These are phyloP conservation scores for Thermophis baileyi DNA, from an alignment of 2,113 vertebrate genomes.

Conservation along the genomic window DNA sequence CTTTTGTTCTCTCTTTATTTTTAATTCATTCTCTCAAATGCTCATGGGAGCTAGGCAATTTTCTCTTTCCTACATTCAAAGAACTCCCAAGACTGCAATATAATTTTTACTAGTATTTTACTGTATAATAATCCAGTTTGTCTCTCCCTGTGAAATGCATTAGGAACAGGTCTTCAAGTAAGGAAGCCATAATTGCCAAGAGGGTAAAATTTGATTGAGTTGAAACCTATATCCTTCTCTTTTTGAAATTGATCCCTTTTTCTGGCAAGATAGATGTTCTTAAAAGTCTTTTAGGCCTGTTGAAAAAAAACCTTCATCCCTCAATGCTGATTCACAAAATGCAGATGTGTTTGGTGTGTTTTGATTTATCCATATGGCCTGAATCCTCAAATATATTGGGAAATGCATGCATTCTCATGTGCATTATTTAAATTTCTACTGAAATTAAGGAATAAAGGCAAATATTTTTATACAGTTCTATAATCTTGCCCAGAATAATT, in stretches of 20 bases:
- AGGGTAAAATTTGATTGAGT: neutral
- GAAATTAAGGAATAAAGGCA: neutral
- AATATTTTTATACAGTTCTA: neutral
- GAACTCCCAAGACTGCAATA: constrained; percentile 9
- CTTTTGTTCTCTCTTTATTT: neutral
- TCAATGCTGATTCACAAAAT: neutral
- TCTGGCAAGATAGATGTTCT: neutral
- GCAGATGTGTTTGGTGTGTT: no score
- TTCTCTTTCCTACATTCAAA: constrained; percentile 9
- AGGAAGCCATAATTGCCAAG: neutral
- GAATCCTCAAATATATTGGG: neutral
- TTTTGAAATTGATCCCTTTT: neutral
- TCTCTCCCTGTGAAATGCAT: neutral
- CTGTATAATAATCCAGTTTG: neutral
- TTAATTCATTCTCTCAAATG: neutral
- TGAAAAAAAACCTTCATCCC: neutral
- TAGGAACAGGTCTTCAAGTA: neutral
- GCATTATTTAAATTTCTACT: neutral
- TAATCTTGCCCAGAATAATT: neutral
- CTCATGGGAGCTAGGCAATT: constrained; percentile 4
- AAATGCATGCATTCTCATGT: neutral
- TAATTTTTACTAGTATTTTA: neutral
- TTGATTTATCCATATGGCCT: neutral
- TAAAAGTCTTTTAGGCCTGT: neutral
- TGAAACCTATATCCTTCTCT: neutral